A percentile compares a stretch with the other conserved stretches of the same genome.
Conservation (phyloP, 2,797 vertebrate species). For the Silurus lanzhouensis region DNA sequence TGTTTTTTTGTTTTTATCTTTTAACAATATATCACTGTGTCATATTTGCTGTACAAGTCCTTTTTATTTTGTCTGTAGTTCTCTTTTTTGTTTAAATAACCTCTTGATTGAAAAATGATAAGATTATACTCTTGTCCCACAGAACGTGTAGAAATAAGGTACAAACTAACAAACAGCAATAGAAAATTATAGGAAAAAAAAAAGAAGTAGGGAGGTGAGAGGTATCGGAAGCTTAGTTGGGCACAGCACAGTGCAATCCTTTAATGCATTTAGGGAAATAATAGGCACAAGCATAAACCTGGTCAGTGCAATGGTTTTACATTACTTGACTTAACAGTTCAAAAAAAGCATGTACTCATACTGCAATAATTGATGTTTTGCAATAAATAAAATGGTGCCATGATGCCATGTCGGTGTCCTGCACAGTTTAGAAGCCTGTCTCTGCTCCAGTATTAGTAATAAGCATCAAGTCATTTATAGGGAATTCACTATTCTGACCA, state of each 20-base stretch:
- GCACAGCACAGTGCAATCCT: not conserved
- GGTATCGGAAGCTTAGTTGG: not conserved
- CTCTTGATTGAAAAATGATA: not conserved
- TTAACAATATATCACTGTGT: not conserved
- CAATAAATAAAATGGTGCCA: not conserved
- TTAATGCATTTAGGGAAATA: not conserved
- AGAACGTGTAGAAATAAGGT: not conserved
- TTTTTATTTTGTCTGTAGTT: constrained; percentile 2
- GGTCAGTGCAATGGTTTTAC: constrained; percentile 5
- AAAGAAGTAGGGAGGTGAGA: not conserved
- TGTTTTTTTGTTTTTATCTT: constrained; percentile 10
- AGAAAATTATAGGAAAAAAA: not conserved
- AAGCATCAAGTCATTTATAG: not conserved
- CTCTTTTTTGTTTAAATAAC: constrained; percentile 1
- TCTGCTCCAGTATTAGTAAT: not conserved
- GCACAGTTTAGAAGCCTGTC: not conserved
- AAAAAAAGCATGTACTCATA: not conserved
- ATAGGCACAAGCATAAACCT: not conserved
- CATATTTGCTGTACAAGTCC: constrained; percentile 10
- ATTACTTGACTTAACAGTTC: constrained; percentile 6
- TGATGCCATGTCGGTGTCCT: not conserved
- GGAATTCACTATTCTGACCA: not conserved
- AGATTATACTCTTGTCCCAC: not conserved
- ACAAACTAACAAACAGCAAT: not conserved
- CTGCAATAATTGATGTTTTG: not conserved